These are phyloP conservation scores for Tetraodon nigroviridis DNA, from an alignment of 2,113 vertebrate species.

Conservation along the genomic window DNA sequence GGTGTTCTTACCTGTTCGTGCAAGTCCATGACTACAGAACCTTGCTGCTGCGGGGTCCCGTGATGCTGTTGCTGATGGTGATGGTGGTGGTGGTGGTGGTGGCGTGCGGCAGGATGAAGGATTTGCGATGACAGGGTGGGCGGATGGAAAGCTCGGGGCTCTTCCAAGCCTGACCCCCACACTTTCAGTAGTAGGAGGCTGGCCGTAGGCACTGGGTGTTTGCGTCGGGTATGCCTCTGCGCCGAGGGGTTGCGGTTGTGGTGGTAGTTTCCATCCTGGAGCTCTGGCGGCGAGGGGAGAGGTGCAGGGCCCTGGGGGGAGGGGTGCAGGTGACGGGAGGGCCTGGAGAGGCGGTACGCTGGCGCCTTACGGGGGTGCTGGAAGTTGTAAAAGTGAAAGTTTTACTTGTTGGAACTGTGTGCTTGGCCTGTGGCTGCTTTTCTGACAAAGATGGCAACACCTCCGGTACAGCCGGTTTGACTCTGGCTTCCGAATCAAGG, in stretches of 20 bases:
- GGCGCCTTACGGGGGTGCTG: slow-evolving; percentile 90
- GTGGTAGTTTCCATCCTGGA: slow-evolving; percentile 89
- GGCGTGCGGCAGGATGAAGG: slow-evolving; percentile 88
- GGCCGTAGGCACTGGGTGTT: slow-evolving; percentile 75
- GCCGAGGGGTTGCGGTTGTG: slow-evolving; percentile 59
- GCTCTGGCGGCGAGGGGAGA: slow-evolving; percentile 63
- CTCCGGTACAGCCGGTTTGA: too few species aligned
- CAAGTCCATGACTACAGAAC: slow-evolving; percentile 89
- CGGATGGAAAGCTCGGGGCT: slow-evolving; percentile 91
- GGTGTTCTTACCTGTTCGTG: slow-evolving; percentile 84
- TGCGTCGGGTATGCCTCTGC: slow-evolving; percentile 69
- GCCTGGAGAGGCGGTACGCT: slow-evolving; percentile 86
- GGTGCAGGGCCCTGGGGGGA: slow-evolving; percentile 56
- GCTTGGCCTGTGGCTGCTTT: too few species aligned
- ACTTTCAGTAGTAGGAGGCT: slow-evolving; percentile 73
- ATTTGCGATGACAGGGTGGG: slow-evolving; percentile 89
- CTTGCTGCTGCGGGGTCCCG: slow-evolving; percentile 78
- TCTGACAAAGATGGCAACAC: not conserved
- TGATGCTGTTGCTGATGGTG: slow-evolving; percentile 79
- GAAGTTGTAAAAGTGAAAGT: not conserved
- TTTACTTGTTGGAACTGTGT: not conserved
- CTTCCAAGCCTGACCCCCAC: slow-evolving; percentile 74
- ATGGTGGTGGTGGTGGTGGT: slow-evolving; percentile 73
- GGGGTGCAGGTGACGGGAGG: slow-evolving; percentile 9
- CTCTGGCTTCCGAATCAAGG: too few species aligned